Evolutionary conservation across 2,888 invertebrate genomes (phyloP).

Genomic region (Eubasilissa splendida): DNA sequence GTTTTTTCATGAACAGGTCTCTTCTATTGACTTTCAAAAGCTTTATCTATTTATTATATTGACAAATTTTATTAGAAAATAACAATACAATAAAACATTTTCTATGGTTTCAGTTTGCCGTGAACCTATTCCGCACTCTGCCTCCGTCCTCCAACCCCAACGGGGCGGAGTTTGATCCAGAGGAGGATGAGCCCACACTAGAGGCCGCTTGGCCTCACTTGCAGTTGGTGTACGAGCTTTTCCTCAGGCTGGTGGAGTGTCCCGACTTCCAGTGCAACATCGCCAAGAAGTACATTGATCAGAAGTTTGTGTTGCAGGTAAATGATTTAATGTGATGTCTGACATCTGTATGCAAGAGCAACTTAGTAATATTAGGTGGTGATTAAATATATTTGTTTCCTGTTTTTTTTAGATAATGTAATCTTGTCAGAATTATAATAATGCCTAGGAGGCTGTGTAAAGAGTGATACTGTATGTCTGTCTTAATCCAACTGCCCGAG

Average conservation of each 20-base stretch:
- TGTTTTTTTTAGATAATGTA: no score
- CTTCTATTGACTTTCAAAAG: no score
- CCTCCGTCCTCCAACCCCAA: slow-evolving; percentile 90
- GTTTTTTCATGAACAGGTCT: no score
- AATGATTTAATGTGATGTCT: slow-evolving; percentile 54
- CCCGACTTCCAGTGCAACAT: slow-evolving; percentile 93
- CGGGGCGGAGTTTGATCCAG: slow-evolving; percentile 92
- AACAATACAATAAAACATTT: background rate
- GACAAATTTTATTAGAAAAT: no score
- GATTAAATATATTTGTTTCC: no score
- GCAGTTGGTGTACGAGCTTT: slow-evolving; percentile 85
- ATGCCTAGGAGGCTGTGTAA: no score
- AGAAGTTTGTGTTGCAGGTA: slow-evolving; percentile 94
- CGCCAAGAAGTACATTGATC: slow-evolving; percentile 95
- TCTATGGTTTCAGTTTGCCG: slow-evolving; percentile 78
- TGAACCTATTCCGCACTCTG: slow-evolving; percentile 90
- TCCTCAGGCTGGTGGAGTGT: slow-evolving; percentile 89
- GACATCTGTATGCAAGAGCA: background rate
- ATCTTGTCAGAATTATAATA: no score
- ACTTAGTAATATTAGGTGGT: no score
- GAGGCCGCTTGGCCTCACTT: slow-evolving; percentile 97
- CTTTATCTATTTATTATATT: no score
- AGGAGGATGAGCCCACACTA: slow-evolving; percentile 95
- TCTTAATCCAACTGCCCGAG: no score
- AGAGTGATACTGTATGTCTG: no score